Evolutionary conservation across 1,140 invertebrate genomes (phyloP), one percentile per base, ranked within the genome.

Genomic region (Arion vulgaris): DNA sequence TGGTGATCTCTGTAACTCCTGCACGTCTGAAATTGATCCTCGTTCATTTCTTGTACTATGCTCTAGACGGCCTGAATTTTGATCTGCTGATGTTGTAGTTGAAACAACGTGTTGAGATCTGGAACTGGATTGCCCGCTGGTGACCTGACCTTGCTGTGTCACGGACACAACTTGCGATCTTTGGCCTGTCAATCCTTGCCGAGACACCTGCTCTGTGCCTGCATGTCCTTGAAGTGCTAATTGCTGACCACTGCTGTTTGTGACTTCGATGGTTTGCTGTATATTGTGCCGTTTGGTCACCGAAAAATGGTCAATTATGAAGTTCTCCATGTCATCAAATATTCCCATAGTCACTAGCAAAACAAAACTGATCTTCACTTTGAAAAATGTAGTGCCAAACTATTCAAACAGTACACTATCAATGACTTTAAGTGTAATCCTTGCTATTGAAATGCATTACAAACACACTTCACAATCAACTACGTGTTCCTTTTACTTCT

Each of bases 311-410:
- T 81, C 80, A 74, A 81, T 73, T 49, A 81, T 73, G 62, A 81
- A 81, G 34, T 81, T 81, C 32, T 81, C 80, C 80, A 81, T 81
- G 19, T 81, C 80, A 74, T 81, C 80, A 51, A 81, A 81, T 38
- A 81, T 81, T 51, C 80, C 80, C 80, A 81, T 81, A 74, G n/a
- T 79, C 36, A 39, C 41, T 5, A 19, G 34, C 57, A 15, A 26
- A n/a, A 15, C 11, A 66, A 28, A 38, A 39, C 36, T 38, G n/a
- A 41, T 11, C 41, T 41, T 79, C 77, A 66, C 51, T 66, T 32
- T 38, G 28, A 11, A 39, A 76, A 13, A 13, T 53, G 23, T n/a
- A 1, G 17, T 9, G 17, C 39, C 15, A n/a, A 9, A 57, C 53
- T 2, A 9, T 19, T 19, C 5, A 57, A 57, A 57, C 15, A 57